Base-by-base conservation (phyloP, 2,113 vertebrate genomes). In the Cryptotis parvus region DNA sequence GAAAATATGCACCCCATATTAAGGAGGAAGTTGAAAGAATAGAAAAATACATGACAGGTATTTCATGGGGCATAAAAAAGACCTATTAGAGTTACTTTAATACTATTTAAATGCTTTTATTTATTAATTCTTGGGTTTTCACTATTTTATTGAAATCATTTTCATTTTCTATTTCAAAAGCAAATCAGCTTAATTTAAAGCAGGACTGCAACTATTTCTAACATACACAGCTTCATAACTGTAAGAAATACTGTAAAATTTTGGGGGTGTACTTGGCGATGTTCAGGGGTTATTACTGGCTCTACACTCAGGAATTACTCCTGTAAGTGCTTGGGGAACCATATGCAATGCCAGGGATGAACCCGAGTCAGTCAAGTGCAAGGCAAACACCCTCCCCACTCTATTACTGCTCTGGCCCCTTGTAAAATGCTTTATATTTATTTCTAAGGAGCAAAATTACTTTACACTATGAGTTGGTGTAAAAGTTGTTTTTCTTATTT, bases 361-460 rank as follows among this genome's bases (percentile, higher is more conserved):
- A 49, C 45, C 45, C 5, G 14, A 14, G 45, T 49, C 45, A 49
- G 45, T 14, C 9, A 10, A 2, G 14, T 49, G 10, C 45, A 49
- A 49, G 45, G 45, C 45, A 49, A 49, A 49, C 5, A 14, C 5
- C 45, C 45, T 49, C 10, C 45, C 45, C 45, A 9, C 45, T 7
- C 10, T 49, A 49, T 14, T 49, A 49, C 14, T 14, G 14, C 45
- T 49, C 45, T 12, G 45, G 45, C 45, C 45, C 45, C n/a, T n/a
- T n/a, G n/a, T n/a, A n/a, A n/a, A n/a, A n/a, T n/a, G 16, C 16
- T 52, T 58, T 58, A 43, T 68, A 91, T 85, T 80, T 83, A 88
- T 91, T 79, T 90, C 18, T 58, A 84, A 58, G 29, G 80, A 80
- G 86, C 89, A 92, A 87, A 95, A 65, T 91, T 72, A 65, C 31